Evolutionary conservation across 2,888 invertebrate genomes (phyloP).

Genomic region (Aspidapion aeneum): DNA sequence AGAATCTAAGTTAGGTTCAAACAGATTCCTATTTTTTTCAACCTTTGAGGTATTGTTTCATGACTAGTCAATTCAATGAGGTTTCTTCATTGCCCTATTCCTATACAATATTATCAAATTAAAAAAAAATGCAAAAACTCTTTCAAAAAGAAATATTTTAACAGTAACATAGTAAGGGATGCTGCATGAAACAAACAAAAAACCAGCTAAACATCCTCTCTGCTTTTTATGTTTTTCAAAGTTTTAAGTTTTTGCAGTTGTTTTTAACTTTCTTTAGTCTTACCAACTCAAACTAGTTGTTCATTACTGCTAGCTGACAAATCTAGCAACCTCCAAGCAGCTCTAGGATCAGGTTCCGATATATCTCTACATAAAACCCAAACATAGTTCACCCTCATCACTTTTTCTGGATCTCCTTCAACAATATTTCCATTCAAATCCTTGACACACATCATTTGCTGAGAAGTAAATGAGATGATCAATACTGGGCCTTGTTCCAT

Average conservation of each 20-base stretch:
- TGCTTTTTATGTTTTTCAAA: too few relatives aligned
- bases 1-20: conserved; percentile 24
- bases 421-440: conserved; percentile 80
- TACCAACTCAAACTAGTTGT: conserved; percentile 80
- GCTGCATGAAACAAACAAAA: too few relatives aligned
- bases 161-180: too few relatives aligned
- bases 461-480: conserved; percentile 92
- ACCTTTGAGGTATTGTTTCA: not conserved
- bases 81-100: too few relatives aligned
- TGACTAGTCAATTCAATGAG: too few relatives aligned
- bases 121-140: too few relatives aligned
- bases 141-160: too few relatives aligned
- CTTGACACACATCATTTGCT: conserved; percentile 92
- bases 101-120: too few relatives aligned
- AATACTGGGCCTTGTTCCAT: conserved; percentile 99
- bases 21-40: conserved; percentile 17
- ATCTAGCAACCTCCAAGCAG: conserved; percentile 96
- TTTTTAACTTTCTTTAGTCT: too few relatives aligned
- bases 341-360: conserved; percentile 86
- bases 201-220: too few relatives aligned
- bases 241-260: too few relatives aligned
- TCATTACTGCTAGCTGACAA: conserved; percentile 81
- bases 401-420: conserved; percentile 94
- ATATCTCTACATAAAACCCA: conserved; percentile 98
- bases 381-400: conserved; percentile 91